Percentiles rank a stretch among this genome's conserved stretches.
phyloP scores from a whole-genome alignment of 2,888 invertebrate species.

The Trichogramma dendrolimi region DNA sequence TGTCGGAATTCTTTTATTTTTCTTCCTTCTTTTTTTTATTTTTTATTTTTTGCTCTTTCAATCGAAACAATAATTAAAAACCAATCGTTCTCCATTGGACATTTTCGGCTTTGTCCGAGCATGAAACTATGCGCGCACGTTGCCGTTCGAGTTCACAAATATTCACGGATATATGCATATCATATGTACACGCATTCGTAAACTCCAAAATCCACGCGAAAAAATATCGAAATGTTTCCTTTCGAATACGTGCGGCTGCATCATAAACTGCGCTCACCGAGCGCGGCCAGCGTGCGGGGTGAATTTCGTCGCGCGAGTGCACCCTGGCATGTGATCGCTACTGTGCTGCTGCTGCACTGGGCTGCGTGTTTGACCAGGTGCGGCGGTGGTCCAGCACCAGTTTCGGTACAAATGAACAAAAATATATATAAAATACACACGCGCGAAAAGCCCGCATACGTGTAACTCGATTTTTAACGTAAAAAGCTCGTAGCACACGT shows the following conservation, averaged over 20 bases:
- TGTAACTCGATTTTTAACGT: constrained; percentile 24
- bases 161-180: constrained; percentile 10
- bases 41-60: no score
- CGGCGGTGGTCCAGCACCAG: constrained; percentile 20
- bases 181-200: no score
- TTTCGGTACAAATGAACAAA: neutral
- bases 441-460: constrained; percentile 5
- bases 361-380: constrained; percentile 25
- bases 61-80: constrained; percentile 36
- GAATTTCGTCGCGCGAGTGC: no score
- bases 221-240: constrained; percentile 27
- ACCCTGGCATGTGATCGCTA: no score
- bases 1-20: constrained; percentile 22
- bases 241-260: neutral
- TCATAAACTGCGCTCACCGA: constrained; percentile 7
- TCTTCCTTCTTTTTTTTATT: constrained; percentile 13
- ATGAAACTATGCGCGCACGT: constrained; percentile 25
- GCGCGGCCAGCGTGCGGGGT: neutral
- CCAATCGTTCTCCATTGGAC: constrained; percentile 26
- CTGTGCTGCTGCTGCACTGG: no score
- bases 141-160: constrained; percentile 26
- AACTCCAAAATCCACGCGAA: neutral
- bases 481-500: constrained; percentile 6
- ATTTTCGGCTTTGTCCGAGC: constrained; percentile 25
- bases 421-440: neutral